These are phyloP conservation scores for Fragum fragum DNA, from an alignment of 2,888 invertebrate genomes.

Conservation along the genomic window DNA sequence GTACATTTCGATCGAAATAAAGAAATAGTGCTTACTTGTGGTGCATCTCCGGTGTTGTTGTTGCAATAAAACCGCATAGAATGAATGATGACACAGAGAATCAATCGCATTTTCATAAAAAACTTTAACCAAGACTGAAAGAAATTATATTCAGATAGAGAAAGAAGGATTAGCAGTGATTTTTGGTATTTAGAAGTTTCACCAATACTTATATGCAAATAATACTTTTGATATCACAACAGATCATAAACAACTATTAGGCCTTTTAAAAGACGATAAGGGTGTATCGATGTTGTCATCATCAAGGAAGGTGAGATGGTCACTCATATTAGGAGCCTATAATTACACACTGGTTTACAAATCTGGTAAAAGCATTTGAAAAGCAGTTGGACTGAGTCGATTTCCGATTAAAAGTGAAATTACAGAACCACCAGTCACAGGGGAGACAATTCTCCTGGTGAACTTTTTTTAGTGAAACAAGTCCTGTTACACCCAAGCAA, in stretches of 20 bases:
- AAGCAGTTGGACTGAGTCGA: constrained; percentile 21
- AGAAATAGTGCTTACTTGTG: constrained; percentile 82
- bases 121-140: constrained; percentile 60
- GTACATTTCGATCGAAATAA: constrained; percentile 80
- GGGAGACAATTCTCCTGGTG: constrained; percentile 18
- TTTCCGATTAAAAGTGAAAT: no score
- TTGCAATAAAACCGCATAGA: no score
- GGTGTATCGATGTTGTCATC: no score
- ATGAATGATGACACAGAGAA: constrained; percentile 46
- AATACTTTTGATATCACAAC: constrained; percentile 51
- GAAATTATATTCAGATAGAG: constrained; percentile 69
- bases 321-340: constrained; percentile 14
- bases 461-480: no score
- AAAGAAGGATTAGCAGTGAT: constrained; percentile 70
- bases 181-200: constrained; percentile 67
- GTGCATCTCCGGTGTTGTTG: constrained; percentile 85
- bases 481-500: background rate
- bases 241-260: constrained; percentile 49
- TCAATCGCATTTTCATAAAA: constrained; percentile 53
- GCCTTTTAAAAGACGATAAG: no score
- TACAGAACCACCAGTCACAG: constrained; percentile 23
- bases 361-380: constrained; percentile 24
- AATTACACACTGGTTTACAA: constrained; percentile 15
- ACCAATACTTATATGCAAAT: constrained; percentile 69
- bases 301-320: constrained; percentile 20